Percentiles rank a stretch among this genome's conserved stretches.
Conservation (phyloP, 2,888 invertebrate species). For the Pecten maximus region DNA sequence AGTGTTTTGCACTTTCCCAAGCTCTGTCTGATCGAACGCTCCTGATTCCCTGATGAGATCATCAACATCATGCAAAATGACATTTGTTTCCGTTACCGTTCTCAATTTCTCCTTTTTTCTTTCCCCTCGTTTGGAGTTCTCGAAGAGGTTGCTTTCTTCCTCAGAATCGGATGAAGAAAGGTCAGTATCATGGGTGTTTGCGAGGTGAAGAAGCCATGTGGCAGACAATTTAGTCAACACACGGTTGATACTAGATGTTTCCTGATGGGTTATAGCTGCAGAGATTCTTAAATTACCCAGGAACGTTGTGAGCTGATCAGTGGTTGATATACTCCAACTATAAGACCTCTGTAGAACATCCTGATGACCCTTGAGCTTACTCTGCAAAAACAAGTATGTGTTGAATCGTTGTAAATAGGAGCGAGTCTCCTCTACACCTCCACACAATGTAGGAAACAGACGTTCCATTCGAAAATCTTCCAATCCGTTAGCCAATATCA, state of each 20-base stretch:
- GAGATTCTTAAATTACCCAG: neutral
- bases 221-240: neutral
- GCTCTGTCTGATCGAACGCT: neutral
- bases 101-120: neutral
- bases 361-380: neutral
- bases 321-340: neutral
- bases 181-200: neutral
- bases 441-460: neutral
- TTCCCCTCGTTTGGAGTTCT: neutral
- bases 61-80: neutral
- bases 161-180: neutral
- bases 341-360: neutral
- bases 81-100: neutral
- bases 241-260: neutral
- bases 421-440: neutral
- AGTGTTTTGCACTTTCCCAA: neutral
- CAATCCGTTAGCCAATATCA: neutral
- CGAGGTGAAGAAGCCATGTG: neutral
- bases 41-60: neutral
- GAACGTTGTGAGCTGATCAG: neutral
- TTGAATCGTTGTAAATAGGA: neutral
- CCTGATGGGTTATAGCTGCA: neutral
- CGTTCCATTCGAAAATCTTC: neutral
- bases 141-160: neutral
- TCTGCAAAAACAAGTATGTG: neutral